Percentiles rank a stretch among this genome's conserved stretches.
These are phyloP conservation scores for Ophion ellenae DNA, from an alignment of 2,888 invertebrate genomes.

Conservation along the genomic window DNA sequence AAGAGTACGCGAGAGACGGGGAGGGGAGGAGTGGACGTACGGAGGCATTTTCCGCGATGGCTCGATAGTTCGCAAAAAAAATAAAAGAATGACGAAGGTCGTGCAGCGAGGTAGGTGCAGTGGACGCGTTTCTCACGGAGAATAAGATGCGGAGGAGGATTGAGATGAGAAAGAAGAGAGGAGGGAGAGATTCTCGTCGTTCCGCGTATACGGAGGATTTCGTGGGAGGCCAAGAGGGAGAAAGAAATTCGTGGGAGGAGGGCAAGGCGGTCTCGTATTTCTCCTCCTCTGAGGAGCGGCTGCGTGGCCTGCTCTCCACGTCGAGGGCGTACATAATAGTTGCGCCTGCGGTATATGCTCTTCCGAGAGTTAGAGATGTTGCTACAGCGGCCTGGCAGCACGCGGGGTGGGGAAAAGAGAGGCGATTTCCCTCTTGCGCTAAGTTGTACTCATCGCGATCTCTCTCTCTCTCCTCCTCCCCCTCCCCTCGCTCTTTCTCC, in stretches of 20 bases:
- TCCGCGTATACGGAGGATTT: conserved; percentile 8
- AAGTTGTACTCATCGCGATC: conserved; percentile 30
- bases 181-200: conserved; percentile 39
- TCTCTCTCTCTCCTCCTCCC: conserved; percentile 52
- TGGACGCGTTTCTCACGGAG: conserved; percentile 1
- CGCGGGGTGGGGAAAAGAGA: conserved; percentile 24
- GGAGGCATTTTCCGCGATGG: conserved; percentile 20
- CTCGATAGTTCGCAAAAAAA: conserved; percentile 14
- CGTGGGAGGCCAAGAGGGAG: conserved; percentile 60
- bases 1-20: background rate
- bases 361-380: conserved; percentile 34
- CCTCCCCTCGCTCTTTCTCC: conserved; percentile 1
- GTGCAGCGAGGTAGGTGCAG: background rate
- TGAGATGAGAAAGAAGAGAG: conserved; percentile 57
- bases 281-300: conserved; percentile 79
- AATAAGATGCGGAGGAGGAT: conserved; percentile 47
- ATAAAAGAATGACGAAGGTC: conserved; percentile 26
- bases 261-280: conserved; percentile 82
- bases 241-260: conserved; percentile 74
- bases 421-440: conserved; percentile 59
- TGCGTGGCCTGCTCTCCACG: conserved; percentile 57
- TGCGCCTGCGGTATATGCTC: conserved; percentile 74
- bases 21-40: background rate
- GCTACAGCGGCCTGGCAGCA: background rate
- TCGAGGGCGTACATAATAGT: conserved; percentile 81